Evolutionary conservation across 2,888 invertebrate genomes (phyloP).

Genomic region (Itoplectis maculator): DNA sequence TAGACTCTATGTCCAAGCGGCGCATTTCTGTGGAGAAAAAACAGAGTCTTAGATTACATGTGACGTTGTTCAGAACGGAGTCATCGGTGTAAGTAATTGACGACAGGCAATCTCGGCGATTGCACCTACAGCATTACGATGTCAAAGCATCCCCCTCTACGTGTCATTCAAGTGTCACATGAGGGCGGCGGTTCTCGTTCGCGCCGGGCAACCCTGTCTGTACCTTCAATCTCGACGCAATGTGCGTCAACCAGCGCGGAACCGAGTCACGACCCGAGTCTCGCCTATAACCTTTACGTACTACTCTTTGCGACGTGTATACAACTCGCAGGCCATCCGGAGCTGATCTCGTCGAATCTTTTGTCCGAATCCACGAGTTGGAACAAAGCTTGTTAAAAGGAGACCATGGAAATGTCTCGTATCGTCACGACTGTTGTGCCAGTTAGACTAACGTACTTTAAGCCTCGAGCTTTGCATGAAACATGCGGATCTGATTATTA

Average conservation of each 20-base stretch:
- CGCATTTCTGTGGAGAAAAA: neutral
- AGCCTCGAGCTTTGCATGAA: no score
- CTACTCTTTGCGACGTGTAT: neutral
- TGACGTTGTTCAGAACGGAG: conserved; percentile 25
- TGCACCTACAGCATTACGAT: conserved; percentile 75
- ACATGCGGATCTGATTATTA: no score
- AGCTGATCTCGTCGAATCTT: no score
- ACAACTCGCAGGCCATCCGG: no score
- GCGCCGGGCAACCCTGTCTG: conserved; percentile 36
- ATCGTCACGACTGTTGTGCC: neutral
- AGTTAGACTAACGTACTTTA: neutral
- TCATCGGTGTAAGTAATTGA: conserved; percentile 77
- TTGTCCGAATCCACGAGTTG: neutral
- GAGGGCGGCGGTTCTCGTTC: conserved; percentile 59
- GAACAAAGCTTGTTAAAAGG: neutral
- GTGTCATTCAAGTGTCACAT: conserved; percentile 82
- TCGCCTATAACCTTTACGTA: conserved; percentile 15
- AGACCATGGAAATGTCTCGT: neutral
- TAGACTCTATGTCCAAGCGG: no score
- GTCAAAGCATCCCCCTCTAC: conserved; percentile 80
- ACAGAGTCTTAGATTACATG: conserved; percentile 1
- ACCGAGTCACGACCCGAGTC: conserved; percentile 44
- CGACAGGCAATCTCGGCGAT: conserved; percentile 75
- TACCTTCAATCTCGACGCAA: conserved; percentile 53
- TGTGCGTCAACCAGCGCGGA: conserved; percentile 42